A percentile compares a stretch with the other conserved stretches of the same genome.
Conservation (phyloP, 2,888 invertebrate species). For the Caenorhabditis sulstoni region DNA sequence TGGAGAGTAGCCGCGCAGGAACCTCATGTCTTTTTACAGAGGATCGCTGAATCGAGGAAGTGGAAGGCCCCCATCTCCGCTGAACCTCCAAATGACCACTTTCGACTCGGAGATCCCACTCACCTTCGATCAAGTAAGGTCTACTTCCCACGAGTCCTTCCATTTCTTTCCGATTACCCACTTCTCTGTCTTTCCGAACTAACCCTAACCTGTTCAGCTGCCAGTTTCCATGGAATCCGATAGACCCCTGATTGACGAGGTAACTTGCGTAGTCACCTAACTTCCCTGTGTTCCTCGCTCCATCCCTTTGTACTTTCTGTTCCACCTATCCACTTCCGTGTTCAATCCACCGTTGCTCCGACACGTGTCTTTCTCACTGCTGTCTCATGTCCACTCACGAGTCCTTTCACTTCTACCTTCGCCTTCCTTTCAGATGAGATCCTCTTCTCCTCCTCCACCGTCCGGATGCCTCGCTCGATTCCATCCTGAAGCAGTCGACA, state of each 20-base stretch:
- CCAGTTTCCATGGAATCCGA: conserved; percentile 67
- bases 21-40: conserved; percentile 3
- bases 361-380: conserved; percentile 28
- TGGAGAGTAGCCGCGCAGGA: too few species aligned
- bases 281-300: conserved; percentile 42
- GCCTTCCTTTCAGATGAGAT: conserved; percentile 59
- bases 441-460: conserved; percentile 55
- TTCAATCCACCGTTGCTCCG: conserved; percentile 12
- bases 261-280: conserved; percentile 49
- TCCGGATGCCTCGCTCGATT: conserved; percentile 68
- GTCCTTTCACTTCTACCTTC: background rate
- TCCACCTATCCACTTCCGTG: conserved; percentile 27
- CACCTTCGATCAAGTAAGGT: conserved; percentile 74
- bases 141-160: too few species aligned
- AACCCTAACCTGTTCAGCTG: conserved; percentile 52
- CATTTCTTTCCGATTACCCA: conserved; percentile 27
- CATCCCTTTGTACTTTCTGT: conserved; percentile 45
- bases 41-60: conserved; percentile 52
- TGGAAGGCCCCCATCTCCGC: conserved; percentile 64
- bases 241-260: conserved; percentile 68
- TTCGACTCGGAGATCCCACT: conserved; percentile 72
- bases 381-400: conserved; percentile 25
- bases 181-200: conserved; percentile 30
- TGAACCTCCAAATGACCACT: conserved; percentile 72
- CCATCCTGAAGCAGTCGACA: conserved; percentile 86